Base-by-base conservation (phyloP, 2,888 invertebrate genomes). In the Drosophila rellima region DNA sequence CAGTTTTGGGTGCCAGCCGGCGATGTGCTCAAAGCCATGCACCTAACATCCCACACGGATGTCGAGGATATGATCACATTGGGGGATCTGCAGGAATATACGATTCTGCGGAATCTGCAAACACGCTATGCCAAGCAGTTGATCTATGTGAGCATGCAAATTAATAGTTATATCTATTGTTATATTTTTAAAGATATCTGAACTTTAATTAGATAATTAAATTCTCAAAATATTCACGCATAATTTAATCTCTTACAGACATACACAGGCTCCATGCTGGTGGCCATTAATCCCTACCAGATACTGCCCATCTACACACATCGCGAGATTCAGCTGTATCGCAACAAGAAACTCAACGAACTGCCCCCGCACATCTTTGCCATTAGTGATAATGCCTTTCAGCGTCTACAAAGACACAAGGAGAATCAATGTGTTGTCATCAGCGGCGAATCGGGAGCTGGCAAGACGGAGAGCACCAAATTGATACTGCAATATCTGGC, bases 31-130 rank as follows among this genome's bases (percentile, higher is more conserved):
- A 96, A 95, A 89, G 93, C 95, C 3, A 95, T 97, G 94, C 97
- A 97, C 90, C 93, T 95, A 5, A 95, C 97, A 15, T 97, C 97
- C 0, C 94, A 96, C 50, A 93, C 94, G 63, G 96, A 97, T 29
- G 97, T 98, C 13, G 98, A 98, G 90, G 98, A 99, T 91, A 98
- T 99, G 98, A 98, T 98, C 82, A 96, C 96, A 33, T 93, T 99
- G 39, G 98, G 98, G 1, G 99, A 99, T 92, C 94, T 99, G 45
- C 98, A 98, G 92, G 99, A 99, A 91, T 97, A 97, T 88, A 97
- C 98, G 2, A 98, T 99, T 74, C 94, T 99, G 39, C 94, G 97
- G 61, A 99, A 99, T 93, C 94, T 99, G 61, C 96, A 97, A 88
- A 95, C 97, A 86, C 94, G 99, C 82, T 99, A 98, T 93, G 95